Base-by-base conservation (phyloP, 2,888 invertebrate genomes). In the Chloromyia formosa region DNA sequence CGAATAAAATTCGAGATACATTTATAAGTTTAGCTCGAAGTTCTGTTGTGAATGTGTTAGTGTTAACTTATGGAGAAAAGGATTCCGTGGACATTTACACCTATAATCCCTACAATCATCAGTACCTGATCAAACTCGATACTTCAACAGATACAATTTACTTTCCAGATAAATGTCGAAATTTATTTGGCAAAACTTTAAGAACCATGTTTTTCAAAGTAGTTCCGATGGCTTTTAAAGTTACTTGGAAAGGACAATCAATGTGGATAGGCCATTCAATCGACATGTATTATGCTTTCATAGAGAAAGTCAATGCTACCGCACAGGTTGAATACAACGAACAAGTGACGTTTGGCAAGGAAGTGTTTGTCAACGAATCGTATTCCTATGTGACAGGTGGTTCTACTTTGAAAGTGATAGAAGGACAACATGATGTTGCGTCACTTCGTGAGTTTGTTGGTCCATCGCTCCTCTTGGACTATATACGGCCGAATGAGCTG, bases 281-380 rank as follows among this genome's bases (percentile, higher is more conserved):
- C 23, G 20, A 60, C 7, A 22, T 49, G 45, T 5, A 22, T 1
- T 10, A 10, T 10, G 9, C 20, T 2, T 12, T 73, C 2, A 35
- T 27, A 7, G n/a, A 18, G 1, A 45, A 60, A 9, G 27, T n/a
- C 23, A 73, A 73, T 49, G 73, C 60, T 1, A 73, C 45, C 3
- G n/a, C 14, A 3, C 1, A 20, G 1, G 22, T 61, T 7, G 45
- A 45, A 23, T 3, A 60, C 1, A 23, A 73, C 18, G 61, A 73
- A 45, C 7, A 49, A 4, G 10, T 42, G 9, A 27, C 42, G 1
- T 73, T 73, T 23, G 73, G 73, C 14, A 10, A 61, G 5, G 73
- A 73, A 23, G 23, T 58, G 10, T 73, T 73, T 42, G 20, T 61
- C 7, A 73, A 73, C 61, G 22, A 61, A n/a, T 60, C 22, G 1